Evolutionary conservation across 1,140 invertebrate genomes (phyloP), one percentile per base, ranked within the genome.

Genomic region (Magallana gigas): DNA sequence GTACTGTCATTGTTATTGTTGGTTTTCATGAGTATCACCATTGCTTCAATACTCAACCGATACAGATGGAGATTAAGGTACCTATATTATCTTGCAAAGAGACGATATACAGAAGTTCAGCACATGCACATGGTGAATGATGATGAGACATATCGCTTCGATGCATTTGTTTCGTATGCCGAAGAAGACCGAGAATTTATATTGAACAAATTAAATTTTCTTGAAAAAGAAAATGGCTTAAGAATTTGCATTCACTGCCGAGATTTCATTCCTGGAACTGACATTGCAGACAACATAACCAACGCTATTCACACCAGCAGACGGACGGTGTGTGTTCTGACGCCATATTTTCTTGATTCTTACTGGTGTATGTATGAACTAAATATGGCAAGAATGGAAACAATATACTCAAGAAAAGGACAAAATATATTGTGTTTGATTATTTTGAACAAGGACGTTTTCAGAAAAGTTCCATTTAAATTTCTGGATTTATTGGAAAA

Each of bases 311-410:
- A 95, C 29, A 95, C 95, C 84, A 96, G 96, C 92, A 95, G 95
- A 83, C 96, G 96, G 93, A 96, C 96, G 18, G 93, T 97, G 59
- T 93, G 96, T 48, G 92, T 97, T 18, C 94, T 97, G 60, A 96
- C 96, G 87, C 95, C 96, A 90, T 94, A 95, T 68, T 97, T 96
- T 91, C 95, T 96, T 0, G 95, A 95, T 88, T 96, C 96, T 11
- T 95, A 96, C 56, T 97, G 96, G 96, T 97, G 96, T 91, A 90
- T 95, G 76, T 97, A 96, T 95, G 96, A 97, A 92, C 95, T 96
- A 11, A 95, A 96, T 88, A 94, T 92, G 92, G 91, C 92, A 1
- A 82, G 88, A 36, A 91, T 92, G 91, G 91, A 93, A 18, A 87
- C 88, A 16, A 82, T 90, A n/a, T 87, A 91, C 64, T 87, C 91